Evolutionary conservation across 2,113 vertebrate genomes (phyloP), one percentile per base, ranked within the genome.

Genomic region (Ia io): DNA sequence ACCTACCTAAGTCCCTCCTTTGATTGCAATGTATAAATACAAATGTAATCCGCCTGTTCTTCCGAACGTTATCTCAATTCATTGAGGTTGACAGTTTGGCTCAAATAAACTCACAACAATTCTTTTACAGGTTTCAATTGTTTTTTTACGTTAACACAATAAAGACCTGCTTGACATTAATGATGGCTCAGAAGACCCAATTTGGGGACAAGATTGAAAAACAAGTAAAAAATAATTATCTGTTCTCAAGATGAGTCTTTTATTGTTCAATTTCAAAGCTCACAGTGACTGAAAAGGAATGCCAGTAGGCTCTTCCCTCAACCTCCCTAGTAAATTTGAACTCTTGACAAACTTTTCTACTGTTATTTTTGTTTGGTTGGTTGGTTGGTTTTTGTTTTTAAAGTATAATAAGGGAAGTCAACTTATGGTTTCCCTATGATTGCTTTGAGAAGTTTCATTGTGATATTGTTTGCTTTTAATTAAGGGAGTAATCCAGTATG

Each of bases 241-340:
- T 94, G 4, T 84, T 97, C 95, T 35, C 91, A 90, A 97, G 87
- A 22, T 84, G 89, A 87, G 89, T 91, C 88, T 97, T 98, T 98
- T 97, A 95, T 97, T 97, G 79, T 93, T 97, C 97, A 97, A 97
- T 97, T 97, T 97, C 95, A 97, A 97, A 95, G 85, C 90, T 51
- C 84, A 88, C 95, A 96, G 0, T 90, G 95, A 94, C 86, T 44
- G 96, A 97, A 95, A 70, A 40, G 97, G 95, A 95, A 97, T 20
- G 90, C 97, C 96, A 96, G 92, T 90, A 94, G 53, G 85, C 90
- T 92, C 97, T 98, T 94, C 93, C 96, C 96, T 95, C 84, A 89
- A 95, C 53, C 53, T 97, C 30, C 65, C 16, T 69, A 97, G 97
- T 97, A 97, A 96, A 98, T 95, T 96, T 97, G 97, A 98, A 96